These are phyloP conservation scores for Thalassoma bifasciatum DNA, from an alignment of 2,113 vertebrate genomes.

Conservation along the genomic window DNA sequence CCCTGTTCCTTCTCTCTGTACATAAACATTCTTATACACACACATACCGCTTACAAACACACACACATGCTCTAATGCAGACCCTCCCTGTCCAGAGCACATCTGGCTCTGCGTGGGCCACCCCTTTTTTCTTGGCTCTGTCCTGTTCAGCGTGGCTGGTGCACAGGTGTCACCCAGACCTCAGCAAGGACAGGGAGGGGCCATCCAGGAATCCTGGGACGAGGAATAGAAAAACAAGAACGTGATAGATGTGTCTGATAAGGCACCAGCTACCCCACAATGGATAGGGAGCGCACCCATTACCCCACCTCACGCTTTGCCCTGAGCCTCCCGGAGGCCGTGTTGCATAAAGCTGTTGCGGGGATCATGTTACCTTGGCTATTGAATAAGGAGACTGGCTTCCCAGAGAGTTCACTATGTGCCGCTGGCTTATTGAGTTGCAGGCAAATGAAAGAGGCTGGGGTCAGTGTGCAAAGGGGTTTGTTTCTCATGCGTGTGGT, in stretches of 20 bases:
- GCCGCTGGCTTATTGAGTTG: constrained; percentile 57
- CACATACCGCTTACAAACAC: constrained; percentile 35
- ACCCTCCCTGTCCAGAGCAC: constrained; percentile 34
- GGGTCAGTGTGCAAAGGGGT: constrained; percentile 65
- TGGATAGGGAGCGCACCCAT: constrained; percentile 11
- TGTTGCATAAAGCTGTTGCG: constrained; percentile 70
- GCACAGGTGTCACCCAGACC: constrained; percentile 67
- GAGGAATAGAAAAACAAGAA: constrained; percentile 21
- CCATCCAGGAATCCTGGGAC: constrained; percentile 12
- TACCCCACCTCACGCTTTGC: constrained; percentile 15
- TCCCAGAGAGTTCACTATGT: constrained; percentile 64
- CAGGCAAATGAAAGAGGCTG: constrained; percentile 55
- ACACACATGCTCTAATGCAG: constrained; percentile 19
- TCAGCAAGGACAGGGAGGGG: constrained; percentile 41
- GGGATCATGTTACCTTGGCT: constrained; percentile 65
- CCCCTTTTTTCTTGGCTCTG: background rate
- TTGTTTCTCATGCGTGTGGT: constrained; percentile 75
- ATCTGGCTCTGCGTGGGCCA: constrained; percentile 42
- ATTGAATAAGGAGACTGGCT: constrained; percentile 63
- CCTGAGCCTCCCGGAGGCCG: constrained; percentile 49
- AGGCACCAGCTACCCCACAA: constrained; percentile 5
- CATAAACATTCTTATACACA: constrained; percentile 36
- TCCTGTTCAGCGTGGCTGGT: constrained; percentile 32
- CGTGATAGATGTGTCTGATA: constrained; percentile 16
- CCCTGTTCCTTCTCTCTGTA: constrained; percentile 31